Base-by-base conservation (phyloP, 2,113 vertebrate species). In the Ptychochromis oligacanthus region DNA sequence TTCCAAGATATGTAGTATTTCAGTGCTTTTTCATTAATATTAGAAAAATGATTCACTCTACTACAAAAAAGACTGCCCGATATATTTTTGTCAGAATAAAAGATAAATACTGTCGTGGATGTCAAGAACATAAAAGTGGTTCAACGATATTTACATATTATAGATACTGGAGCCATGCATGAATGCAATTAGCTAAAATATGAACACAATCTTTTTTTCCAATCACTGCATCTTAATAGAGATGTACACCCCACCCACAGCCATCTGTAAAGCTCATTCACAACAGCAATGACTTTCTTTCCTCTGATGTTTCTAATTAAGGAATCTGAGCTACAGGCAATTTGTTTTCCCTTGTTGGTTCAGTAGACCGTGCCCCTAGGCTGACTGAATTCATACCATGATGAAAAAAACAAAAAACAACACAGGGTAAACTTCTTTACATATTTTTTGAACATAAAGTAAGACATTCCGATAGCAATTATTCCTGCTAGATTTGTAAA, bases 281-380 rank as follows among this genome's bases (percentile, higher is more conserved):
- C 77, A 80, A 61, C 79, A 87, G 80, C 52, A 58, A 77, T 7
- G 22, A 61, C 28, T 79, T 57, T 81, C 72, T 84, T 31, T 72
- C 56, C 74, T 90, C 89, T 89, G 64, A 86, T 88, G 81, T 86
- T 90, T 86, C 65, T 87, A 90, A 90, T 92, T 85, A 91, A 88
- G 60, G 65, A 59, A 79, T 83, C 83, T 18, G 55, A 78, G 79
- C 67, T 82, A 31, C 81, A 65, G 65, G 87, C 57, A 55, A 74
- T 83, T 89, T 90, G 80, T 85, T 93, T 89, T 80, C 78, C 61
- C 79, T 72, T 67, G 80, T 87, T 88, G 85, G 62, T 88, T 92
- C 88, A 88, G 83, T 90, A 92, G 89, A 94, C 76, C 17, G 31
- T 80, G 65, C 81, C 91, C 70, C 5, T 1, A 3, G 75, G 81